A percentile compares a stretch with the other conserved stretches of the same genome.
phyloP scores from a whole-genome alignment of 1,140 invertebrate genomes.

The Ladona fulva region DNA sequence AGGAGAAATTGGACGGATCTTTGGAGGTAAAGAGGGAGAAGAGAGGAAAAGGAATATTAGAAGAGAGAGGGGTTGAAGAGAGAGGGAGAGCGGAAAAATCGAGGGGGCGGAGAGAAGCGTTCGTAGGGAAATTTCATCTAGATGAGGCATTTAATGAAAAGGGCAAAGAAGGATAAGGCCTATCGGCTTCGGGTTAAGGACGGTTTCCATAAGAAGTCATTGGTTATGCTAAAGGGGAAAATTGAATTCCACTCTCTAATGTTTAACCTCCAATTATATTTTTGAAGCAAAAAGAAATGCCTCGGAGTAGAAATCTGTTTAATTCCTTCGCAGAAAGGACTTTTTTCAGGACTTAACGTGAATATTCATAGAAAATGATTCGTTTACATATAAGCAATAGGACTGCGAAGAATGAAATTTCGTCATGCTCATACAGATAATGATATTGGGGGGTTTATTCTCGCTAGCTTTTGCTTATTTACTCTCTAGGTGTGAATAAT shows the following conservation, averaged over 20 bases:
- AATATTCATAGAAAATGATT: no score
- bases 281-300: background rate
- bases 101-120: background rate
- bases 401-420: no score
- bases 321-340: no score
- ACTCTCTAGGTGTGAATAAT: no score
- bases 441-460: no score
- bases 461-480: no score
- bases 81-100: background rate
- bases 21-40: background rate
- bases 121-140: background rate
- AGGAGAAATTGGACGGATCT: background rate
- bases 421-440: no score
- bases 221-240: background rate
- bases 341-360: no score
- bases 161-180: background rate
- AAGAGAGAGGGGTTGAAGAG: background rate
- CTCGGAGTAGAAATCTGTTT: no score
- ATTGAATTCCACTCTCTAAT: background rate
- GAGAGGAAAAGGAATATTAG: background rate
- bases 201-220: background rate
- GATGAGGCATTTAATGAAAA: conserved; percentile 6
- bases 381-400: no score
- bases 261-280: conserved; percentile 4
- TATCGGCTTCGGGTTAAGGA: background rate